Conservation (phyloP, 64 coral and sea anemone species). For the Porites lutea region DNA sequence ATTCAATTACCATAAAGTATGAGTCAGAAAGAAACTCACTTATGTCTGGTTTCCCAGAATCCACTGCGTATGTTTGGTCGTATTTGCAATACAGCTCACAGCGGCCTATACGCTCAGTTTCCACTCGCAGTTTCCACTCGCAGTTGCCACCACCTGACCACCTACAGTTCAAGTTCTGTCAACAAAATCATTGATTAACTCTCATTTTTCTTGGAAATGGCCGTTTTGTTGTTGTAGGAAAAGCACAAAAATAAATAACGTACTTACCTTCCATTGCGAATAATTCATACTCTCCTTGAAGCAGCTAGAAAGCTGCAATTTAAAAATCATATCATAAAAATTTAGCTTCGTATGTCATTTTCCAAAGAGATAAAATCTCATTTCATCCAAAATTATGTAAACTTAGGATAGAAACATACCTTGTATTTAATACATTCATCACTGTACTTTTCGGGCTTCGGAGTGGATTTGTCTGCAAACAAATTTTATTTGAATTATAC, state of each 20-base stretch:
- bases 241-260: neutral
- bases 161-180: neutral
- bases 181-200: neutral
- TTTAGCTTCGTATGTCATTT: no score
- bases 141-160: neutral
- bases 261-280: neutral
- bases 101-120: neutral
- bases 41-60: neutral
- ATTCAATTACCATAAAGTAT: no score
- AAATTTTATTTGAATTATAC: neutral
- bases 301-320: neutral
- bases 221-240: no score
- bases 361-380: neutral
- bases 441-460: neutral
- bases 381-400: no score
- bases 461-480: neutral
- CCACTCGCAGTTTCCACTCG: neutral
- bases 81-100: neutral
- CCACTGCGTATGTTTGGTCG: neutral
- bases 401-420: neutral
- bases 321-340: neutral
- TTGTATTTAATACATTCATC: conserved; percentile 13
- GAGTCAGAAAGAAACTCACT: neutral
- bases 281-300: neutral
- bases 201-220: no score